Evolutionary conservation across 2,888 invertebrate genomes (phyloP).

Genomic region (Xestia sexstrigata): DNA sequence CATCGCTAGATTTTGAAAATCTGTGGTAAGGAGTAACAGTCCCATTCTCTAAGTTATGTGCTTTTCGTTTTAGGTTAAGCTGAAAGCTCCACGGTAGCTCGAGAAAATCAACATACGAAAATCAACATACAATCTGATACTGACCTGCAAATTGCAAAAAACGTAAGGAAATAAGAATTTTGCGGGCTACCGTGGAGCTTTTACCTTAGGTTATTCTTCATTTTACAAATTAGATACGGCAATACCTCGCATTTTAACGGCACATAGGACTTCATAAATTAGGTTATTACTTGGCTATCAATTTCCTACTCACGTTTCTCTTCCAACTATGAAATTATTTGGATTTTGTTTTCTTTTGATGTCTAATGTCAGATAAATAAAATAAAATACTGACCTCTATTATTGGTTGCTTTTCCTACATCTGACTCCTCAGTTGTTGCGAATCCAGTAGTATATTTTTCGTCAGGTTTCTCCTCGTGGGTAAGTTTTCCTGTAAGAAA

Average conservation of each 20-base stretch:
- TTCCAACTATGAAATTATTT: background rate
- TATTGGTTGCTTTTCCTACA: conserved; percentile 70
- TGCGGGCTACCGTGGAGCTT: too few relatives aligned
- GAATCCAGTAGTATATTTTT: conserved; percentile 75
- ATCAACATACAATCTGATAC: too few relatives aligned
- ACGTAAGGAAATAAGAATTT: too few relatives aligned
- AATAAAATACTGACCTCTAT: conserved; percentile 65
- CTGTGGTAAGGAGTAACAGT: background rate
- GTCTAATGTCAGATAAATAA: background rate
- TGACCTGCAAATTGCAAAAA: too few relatives aligned
- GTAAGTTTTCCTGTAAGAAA: conserved; percentile 71
- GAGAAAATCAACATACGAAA: too few relatives aligned
- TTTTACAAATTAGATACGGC: background rate
- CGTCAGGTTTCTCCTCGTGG: conserved; percentile 69
- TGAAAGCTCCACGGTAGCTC: too few relatives aligned
- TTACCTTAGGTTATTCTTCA: too few relatives aligned
- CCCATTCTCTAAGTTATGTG: background rate
- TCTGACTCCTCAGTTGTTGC: conserved; percentile 82
- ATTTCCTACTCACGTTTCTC: background rate
- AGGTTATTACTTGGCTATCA: background rate
- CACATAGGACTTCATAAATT: background rate
- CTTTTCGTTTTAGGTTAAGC: too few relatives aligned
- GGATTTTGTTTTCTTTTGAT: background rate
- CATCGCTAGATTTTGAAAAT: background rate
- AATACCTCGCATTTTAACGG: background rate